phyloP scores from a whole-genome alignment of 1,140 invertebrate species.

The Amphibalanus amphitrite region DNA sequence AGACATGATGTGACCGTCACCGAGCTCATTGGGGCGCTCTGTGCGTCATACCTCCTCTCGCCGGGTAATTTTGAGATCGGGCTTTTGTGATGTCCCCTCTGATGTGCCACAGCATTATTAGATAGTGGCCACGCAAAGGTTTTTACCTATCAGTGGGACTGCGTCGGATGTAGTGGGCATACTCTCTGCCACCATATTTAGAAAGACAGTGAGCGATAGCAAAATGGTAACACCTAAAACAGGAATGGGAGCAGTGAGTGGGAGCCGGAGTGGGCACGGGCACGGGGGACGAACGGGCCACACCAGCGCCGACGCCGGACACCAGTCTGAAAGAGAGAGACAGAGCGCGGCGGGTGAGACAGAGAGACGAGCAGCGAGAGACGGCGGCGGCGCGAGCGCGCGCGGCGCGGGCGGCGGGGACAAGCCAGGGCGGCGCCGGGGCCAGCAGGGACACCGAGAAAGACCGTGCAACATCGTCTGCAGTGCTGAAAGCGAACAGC shows the following conservation, averaged over 20 bases:
- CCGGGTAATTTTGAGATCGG: neutral
- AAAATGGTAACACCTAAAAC: constrained; percentile 46
- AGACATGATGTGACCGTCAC: neutral
- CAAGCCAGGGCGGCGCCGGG: neutral
- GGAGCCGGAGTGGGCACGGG: neutral
- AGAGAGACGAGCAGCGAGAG: neutral
- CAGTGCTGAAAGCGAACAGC: neutral
- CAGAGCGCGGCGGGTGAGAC: neutral
- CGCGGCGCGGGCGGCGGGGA: neutral
- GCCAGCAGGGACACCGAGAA: neutral
- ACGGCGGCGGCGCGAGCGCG: neutral
- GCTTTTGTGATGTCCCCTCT: neutral
- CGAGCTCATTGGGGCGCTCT: neutral
- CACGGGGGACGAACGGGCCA: neutral
- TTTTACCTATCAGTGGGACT: constrained; percentile 76
- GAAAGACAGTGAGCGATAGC: constrained; percentile 51
- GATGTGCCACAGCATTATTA: neutral
- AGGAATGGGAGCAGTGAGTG: constrained; percentile 12
- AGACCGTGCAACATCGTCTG: neutral
- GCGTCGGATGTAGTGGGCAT: constrained; percentile 47
- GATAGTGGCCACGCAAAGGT: neutral
- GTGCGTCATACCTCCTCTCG: neutral
- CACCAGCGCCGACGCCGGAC: neutral
- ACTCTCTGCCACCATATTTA: constrained; percentile 43
- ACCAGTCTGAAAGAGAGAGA: neutral